These are phyloP conservation scores for Podarcis cretensis DNA, from an alignment of 2,113 vertebrate genomes.

Conservation along the genomic window DNA sequence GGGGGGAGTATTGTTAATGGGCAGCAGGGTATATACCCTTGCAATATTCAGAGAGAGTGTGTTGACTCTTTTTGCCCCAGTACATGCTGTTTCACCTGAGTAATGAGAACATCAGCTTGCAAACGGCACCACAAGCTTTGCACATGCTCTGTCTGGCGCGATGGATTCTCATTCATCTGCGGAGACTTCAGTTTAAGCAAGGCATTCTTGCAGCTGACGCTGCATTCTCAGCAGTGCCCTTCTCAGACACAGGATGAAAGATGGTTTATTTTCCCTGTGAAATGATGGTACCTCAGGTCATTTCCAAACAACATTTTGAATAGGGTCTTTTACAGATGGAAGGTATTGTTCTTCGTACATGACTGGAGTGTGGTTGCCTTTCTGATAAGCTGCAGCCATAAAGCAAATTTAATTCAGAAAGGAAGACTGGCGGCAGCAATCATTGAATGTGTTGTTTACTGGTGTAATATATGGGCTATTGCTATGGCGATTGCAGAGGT, in stretches of 20 bases:
- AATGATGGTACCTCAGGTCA: neutral
- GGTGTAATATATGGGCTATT: slow-evolving; percentile 31
- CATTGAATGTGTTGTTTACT: slow-evolving; percentile 36
- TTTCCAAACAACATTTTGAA: slow-evolving; percentile 34
- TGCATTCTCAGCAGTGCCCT: slow-evolving; percentile 51
- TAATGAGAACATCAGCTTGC: slow-evolving; percentile 36
- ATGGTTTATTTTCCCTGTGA: neutral
- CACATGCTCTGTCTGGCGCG: slow-evolving; percentile 81
- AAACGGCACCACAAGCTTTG: slow-evolving; percentile 63
- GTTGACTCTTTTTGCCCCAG: neutral
- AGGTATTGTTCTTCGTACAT: neutral
- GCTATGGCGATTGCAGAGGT: slow-evolving; percentile 49
- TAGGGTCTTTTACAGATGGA: slow-evolving; percentile 6
- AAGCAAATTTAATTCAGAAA: slow-evolving; percentile 48
- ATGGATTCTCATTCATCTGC: slow-evolving; percentile 67
- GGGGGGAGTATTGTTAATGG: neutral
- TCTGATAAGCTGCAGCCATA: slow-evolving; percentile 57
- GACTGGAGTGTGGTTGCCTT: slow-evolving; percentile 30
- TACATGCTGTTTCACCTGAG: slow-evolving; percentile 23
- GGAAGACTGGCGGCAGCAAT: slow-evolving; percentile 43
- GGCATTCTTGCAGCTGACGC: slow-evolving; percentile 47
- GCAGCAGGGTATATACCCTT: accelerated
- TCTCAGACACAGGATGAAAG: slow-evolving; percentile 15
- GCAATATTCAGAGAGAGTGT: slow-evolving; percentile 3
- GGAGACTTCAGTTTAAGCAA: slow-evolving; percentile 61